Evolutionary conservation across 2,888 invertebrate genomes (phyloP), one percentile per base, ranked within the genome.

Genomic region (Tyria jacobaeae): DNA sequence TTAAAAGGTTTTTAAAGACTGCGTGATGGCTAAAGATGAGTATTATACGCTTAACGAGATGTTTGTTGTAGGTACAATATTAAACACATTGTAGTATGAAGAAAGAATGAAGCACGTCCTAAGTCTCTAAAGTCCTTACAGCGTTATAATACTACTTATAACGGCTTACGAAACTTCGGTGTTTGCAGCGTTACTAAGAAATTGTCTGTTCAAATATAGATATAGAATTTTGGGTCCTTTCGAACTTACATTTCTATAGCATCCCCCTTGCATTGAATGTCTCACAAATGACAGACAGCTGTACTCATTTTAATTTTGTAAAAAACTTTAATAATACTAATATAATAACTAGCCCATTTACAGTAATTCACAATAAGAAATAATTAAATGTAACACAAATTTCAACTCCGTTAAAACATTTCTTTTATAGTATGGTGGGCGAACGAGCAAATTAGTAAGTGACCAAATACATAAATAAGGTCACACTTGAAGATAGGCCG

Each of bases 91-190:
- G 39, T 35, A 47, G 58, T 64, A 44, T 51, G 35, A 48, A 25
- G 37, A 65, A 66, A 67, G 53, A 39, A 64, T 58, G 57, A 54
- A 60, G 63, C 73, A 78, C 73, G 73, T 78, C 41, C 64, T 57
- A 37, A 41, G 56, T 60, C 57, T 44, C 21, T 41, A 60, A 62
- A 60, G 14, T 70, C 52, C 24, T 57, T 44, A 63, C 44, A 41
- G 47, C 24, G 37, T 55, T 52, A 64, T 65, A 73, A 63, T 68
- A 65, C 55, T 71, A 71, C 64, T 68, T 62, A 68, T 66, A 68
- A 71, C 73, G 70, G 73, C 73, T 74, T 66, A 71, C 64, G 64
- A 66, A 69, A 73, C 60, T 75, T 73, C 56, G 68, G 60, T 70
- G 62, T 71, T 70, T 66, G 59, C 61, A 53, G 24, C 9, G 27